These are phyloP conservation scores for Sitobion miscanthi DNA, from an alignment of 1,140 invertebrate genomes.

Conservation along the genomic window DNA sequence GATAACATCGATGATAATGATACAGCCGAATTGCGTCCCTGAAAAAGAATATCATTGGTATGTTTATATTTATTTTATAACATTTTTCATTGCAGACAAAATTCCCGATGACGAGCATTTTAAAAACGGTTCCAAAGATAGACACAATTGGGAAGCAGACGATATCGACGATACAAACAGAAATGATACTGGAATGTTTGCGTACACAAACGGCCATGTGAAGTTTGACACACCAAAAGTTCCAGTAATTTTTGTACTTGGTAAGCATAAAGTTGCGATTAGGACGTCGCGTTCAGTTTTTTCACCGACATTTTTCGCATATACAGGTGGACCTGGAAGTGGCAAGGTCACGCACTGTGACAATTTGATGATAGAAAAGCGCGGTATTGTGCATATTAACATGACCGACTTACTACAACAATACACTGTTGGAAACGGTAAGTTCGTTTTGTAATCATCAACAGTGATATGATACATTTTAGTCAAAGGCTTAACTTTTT, in stretches of 20 bases:
- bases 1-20: too few species aligned
- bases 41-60: too few species aligned
- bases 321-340: constrained; percentile 81
- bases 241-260: constrained; percentile 86
- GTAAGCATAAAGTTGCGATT: constrained; percentile 64
- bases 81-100: constrained; percentile 24
- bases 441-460: constrained; percentile 58
- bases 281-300: accelerated
- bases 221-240: constrained; percentile 83
- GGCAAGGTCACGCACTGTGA: constrained; percentile 93
- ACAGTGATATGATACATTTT: not conserved
- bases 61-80: not conserved
- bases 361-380: constrained; percentile 82
- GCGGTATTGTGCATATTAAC: constrained; percentile 84
- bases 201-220: constrained; percentile 78
- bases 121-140: constrained; percentile 19
- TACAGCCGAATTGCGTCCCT: too few species aligned
- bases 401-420: constrained; percentile 88
- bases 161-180: constrained; percentile 69
- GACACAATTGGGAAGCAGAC: constrained; percentile 21
- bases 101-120: constrained; percentile 46
- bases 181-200: constrained; percentile 65
- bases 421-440: constrained; percentile 85
- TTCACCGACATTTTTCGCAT: not conserved
- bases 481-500: not conserved